Evolutionary conservation across 2,888 invertebrate genomes (phyloP).

Genomic region (Eupithecia subfuscata): DNA sequence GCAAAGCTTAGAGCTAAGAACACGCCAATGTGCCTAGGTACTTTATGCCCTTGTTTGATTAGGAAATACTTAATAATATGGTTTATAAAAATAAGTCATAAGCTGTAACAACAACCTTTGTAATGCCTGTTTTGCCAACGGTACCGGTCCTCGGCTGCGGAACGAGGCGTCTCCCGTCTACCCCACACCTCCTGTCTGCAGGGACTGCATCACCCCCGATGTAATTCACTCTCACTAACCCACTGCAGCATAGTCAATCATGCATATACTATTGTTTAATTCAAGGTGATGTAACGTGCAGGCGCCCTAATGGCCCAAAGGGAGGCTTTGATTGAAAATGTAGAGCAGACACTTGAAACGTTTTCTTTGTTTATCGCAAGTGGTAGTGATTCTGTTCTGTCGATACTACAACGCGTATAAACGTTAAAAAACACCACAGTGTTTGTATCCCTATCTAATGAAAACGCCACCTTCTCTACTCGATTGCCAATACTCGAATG

Average conservation of each 20-base stretch:
- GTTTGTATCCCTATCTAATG: not conserved
- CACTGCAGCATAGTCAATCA: slow-evolving; percentile 82
- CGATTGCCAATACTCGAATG: not conserved
- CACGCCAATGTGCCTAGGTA: not conserved
- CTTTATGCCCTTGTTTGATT: not conserved
- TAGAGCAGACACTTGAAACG: not conserved
- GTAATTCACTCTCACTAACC: slow-evolving; percentile 85
- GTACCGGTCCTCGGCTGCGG: slow-evolving; percentile 63
- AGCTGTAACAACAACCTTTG: not conserved
- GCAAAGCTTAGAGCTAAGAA: not conserved
- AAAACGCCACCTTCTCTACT: not conserved
- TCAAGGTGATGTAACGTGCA: slow-evolving; percentile 61
- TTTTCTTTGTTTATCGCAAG: not conserved
- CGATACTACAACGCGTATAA: not conserved
- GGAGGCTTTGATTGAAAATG: not conserved
- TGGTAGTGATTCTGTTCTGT: not conserved
- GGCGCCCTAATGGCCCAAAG: slow-evolving; percentile 2
- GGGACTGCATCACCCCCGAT: slow-evolving; percentile 51
- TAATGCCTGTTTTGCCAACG: not conserved
- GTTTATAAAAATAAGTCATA: too few relatives aligned
- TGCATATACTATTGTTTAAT: slow-evolving; percentile 72
- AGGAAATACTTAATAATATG: not conserved
- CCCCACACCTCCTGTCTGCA: slow-evolving; percentile 75
- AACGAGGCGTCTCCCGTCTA: slow-evolving; percentile 82
- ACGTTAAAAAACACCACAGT: not conserved